These are phyloP conservation scores for Chlorodrepanis virens DNA, from an alignment of 2,113 vertebrate species.

Conservation along the genomic window DNA sequence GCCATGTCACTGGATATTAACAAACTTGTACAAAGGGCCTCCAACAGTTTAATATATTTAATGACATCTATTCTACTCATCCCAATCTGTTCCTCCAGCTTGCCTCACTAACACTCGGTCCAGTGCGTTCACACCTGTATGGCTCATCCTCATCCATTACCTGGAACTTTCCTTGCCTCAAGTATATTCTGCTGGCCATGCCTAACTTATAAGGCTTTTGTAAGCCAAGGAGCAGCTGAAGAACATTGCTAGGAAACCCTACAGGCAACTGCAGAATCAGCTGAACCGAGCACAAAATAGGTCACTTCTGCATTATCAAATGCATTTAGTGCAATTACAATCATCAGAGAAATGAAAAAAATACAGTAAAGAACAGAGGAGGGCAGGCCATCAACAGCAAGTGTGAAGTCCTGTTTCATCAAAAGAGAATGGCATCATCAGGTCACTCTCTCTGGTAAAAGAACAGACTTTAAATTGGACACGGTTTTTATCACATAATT, in stretches of 20 bases:
- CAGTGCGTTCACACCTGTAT: not conserved
- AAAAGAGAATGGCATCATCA: not conserved
- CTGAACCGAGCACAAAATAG: slow-evolving; percentile 44
- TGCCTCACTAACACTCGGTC: not conserved
- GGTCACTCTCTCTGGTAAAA: not conserved
- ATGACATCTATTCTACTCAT: not conserved
- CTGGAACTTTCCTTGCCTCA: not conserved
- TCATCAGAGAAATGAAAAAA: slow-evolving; percentile 7
- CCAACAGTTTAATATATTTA: not conserved
- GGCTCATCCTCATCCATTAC: not conserved
- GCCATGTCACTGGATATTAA: not conserved
- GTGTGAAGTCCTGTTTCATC: not conserved
- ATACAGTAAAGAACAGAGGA: not conserved
- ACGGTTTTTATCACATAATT: not conserved
- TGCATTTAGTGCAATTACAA: slow-evolving; percentile 28
- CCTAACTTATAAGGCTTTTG: not conserved
- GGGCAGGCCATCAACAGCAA: not conserved
- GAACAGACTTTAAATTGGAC: not conserved
- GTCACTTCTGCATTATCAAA: slow-evolving; percentile 25
- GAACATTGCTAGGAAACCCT: not conserved
- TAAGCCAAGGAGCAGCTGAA: not conserved
- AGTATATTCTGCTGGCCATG: not conserved
- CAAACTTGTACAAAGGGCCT: not conserved
- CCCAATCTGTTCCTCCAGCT: not conserved
- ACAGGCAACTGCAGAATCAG: slow-evolving; percentile 10